Evolutionary conservation across 2,113 vertebrate species (phyloP), one percentile per base, ranked within the genome.

Genomic region (Lanius collurio): DNA sequence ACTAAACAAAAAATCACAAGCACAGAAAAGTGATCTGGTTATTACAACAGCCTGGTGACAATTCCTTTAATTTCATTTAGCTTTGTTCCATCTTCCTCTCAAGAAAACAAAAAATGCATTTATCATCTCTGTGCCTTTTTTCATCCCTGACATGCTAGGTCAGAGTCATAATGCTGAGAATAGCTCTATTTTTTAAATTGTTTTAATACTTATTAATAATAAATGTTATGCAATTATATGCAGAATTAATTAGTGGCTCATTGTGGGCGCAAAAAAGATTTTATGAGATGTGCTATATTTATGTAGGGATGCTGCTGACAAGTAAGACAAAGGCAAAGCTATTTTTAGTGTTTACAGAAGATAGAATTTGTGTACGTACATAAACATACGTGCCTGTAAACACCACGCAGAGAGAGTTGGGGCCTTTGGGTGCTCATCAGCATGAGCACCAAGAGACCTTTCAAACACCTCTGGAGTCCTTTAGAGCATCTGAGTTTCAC

Each of bases 131-230:
- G 8, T 41, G 33, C 2, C 12, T 47, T 62, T 49, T 95, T 87
- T 83, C 62, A 73, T 73, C 37, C 30, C 15, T 49, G 49, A 83
- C 28, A 67, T 28, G 27, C 35, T 74, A 50, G 21, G 27, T 76
- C 87, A 88, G 82, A 73, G 76, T 55, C 27, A 75, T 56, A 95
- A 95, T 85, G 57, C 71, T 89, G 71, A 92, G 59, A 83, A 89
- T 4, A 33, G 65, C 47, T 68, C 19, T 53, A 6, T 39, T 31
- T 59, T 65, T 95, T 62, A 42, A 39, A 55, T 46, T 50, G 33
- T 85, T 91, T 78, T 71, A 91, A 82, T 89, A 82, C 75, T 82
- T 78, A 93, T 97, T 64, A 96, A 93, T 95, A 95, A 97, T 93
- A 94, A 93, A 96, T 85, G 76, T 64, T 94, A 71, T 19, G n/a